Base-by-base conservation (phyloP, 2,113 vertebrate genomes). In the Nannospalax galili region DNA sequence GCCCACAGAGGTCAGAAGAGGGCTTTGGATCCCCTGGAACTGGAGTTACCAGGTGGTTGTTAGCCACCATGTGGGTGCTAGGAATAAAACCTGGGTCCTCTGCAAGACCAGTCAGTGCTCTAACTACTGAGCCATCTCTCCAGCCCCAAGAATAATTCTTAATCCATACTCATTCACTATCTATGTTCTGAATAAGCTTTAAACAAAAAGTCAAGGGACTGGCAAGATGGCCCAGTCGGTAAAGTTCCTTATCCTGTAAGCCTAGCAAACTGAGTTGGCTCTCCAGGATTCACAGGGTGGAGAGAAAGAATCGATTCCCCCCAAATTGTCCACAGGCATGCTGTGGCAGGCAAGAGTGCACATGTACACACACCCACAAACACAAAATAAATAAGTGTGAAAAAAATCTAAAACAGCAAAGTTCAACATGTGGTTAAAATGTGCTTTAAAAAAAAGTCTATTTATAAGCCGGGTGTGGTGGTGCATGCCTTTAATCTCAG, bases 151-250 rank as follows among this genome's bases (percentile, higher is more conserved):
- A 84, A 75, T 87, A 80, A 92, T 48, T 22, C 45, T 91, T 73
- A 84, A 75, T 80, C 74, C 60, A 45, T 73, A 65, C 32, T 87
- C 45, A 95, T 48, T 92, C 20, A 87, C 2, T 56, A 81, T 93
- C 58, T 85, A 62, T 88, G 12, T 79, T 84, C 28, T 78, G 62
- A 16, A 56, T 60, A 65, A 88, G 74, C 45, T 96, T 84, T 90
- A 65, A 74, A 45, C 90, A 87, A 28, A 26, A 48, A 24, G 15
- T 7, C 32, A 42, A 32, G 64, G 37, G 37, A 2, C 26, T 16
- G 19, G 15, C 80, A 64, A 32, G 80, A 82, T 42, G 60, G 37
- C 60, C 42, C 16, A 22, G 80, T 32, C 37, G 60, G 17, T 20
- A 64, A 42, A 19, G 37, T 11, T 14, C n/a, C 24, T 82, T 64